Base-by-base conservation (phyloP, 1,140 invertebrate species). In the Pseudachorutes palmiensis region DNA sequence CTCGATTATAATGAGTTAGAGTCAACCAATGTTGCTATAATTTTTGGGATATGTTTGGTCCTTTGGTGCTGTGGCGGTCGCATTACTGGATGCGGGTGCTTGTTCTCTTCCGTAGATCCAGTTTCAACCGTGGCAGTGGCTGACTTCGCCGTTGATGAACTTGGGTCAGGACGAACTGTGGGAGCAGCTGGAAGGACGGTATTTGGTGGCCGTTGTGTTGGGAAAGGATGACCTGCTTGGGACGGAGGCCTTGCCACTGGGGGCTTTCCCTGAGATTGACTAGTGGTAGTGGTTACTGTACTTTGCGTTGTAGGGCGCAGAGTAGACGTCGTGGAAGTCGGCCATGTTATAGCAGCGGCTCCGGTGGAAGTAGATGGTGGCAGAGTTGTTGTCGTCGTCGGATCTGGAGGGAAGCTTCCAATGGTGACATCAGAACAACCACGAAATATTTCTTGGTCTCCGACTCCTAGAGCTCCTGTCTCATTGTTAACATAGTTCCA, bases 371-470 rank as follows among this genome's bases (percentile, higher is more conserved):
- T 16, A 26, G 51, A 41, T 9, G 36, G 36, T 41, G 36, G 36
- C 19, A 41, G 36, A 19, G 36, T 41, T 41, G 36, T 41, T 41
- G 36, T 5, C 5, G 36, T 9, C 36, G 36, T 12, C 9, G 12
- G 14, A 19, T 12, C 12, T 19, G 51, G 14, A 14, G 51, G 14
- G 24, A 55, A 55, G 14, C 9, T 14, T 5, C 51, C 51, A 12
- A 68, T 65, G 3, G 41, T 33, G 1, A 63, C 33, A 64, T 68
- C 66, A 1, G 61, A 2, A 36, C 66, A 68, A 2, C 30, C 30
- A 55, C 66, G 24, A 28, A 68, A 68, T 26, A 59, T 68, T 58
- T 68, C 65, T 51, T 67, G 65, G 14, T 29, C 32, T 3, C 65
- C 65, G 29, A 60, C 33, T 3, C 51, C 62, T 12, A 64, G 33